Evolutionary conservation across 2,888 invertebrate species (phyloP), one percentile per base, ranked within the genome.

Genomic region (Eudemis profundana): DNA sequence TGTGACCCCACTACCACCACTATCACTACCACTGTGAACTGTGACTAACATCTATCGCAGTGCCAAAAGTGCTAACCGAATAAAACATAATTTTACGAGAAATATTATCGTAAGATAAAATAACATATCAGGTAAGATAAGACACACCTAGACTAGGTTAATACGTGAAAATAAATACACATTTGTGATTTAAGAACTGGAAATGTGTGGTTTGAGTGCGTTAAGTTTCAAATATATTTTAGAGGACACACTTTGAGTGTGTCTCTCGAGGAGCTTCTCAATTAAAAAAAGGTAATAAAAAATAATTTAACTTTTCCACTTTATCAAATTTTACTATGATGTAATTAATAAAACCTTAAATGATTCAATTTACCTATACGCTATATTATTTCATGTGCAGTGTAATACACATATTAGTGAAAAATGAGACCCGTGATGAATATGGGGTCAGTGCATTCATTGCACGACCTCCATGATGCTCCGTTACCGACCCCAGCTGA

Each of bases 101-200:
- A 36, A 44, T 42, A 57, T 64, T 44, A 64, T 64, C 64, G 36
- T 1, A 15, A 33, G 64, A 59, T 64, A 64, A 57, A 64, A 42
- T 36, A 14, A 15, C 21, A 14, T 59, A 42, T 64, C 64, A n/a
- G 19, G 12, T 19, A 36, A 14, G 57, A 64, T 64, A 64, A 64
- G 42, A 50, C 42, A 33, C 40, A 10, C 57, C 46, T 47, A 40
- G 21, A 57, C 7, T 17, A 14, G 15, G 44, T 33, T n/a, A 54
- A 33, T 14, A 15, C n/a, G 14, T 10, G 29, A 27, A 23, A 23
- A 40, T 27, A 57, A 46, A 59, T 33, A 59, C 38, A 49, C 33
- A 36, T 49, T 56, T 29, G 27, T 8, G 23, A 38, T 38, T 54
- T 14, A 33, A 38, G n/a, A 19, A 42, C 2, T 10, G 29, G 4